These are phyloP conservation scores for Circaetus cinerascens DNA, from an alignment of 2,113 vertebrate genomes.

Conservation along the genomic window DNA sequence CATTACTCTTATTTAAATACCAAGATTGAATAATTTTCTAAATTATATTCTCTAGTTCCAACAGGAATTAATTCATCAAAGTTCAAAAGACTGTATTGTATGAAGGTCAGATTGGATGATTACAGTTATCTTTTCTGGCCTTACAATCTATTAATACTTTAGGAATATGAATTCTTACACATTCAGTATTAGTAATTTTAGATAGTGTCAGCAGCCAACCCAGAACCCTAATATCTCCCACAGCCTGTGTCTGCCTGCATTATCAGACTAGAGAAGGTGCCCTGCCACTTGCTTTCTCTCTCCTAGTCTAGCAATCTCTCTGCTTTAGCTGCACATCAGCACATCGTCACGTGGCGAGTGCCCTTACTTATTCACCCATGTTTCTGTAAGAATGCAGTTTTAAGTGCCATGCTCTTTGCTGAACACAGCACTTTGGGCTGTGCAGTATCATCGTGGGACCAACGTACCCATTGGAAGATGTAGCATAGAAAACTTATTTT, in stretches of 20 bases:
- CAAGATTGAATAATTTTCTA: neutral
- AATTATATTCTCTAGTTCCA: neutral
- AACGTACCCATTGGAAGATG: neutral
- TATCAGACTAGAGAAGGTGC: neutral
- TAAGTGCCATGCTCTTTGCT: rapidly evolving
- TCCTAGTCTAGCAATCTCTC: neutral
- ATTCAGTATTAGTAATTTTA: neutral
- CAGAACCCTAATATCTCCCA: neutral
- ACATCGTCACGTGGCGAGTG: rapidly evolving
- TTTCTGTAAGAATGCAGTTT: neutral
- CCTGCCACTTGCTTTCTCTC: neutral
- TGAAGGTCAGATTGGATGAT: neutral
- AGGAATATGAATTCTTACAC: neutral
- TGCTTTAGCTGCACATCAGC: neutral
- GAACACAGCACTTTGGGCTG: neutral
- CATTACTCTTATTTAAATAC: neutral
- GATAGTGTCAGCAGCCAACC: neutral
- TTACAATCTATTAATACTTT: neutral
- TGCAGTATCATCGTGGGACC: neutral
- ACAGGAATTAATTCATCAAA: neutral
- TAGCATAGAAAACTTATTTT: neutral
- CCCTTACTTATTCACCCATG: neutral
- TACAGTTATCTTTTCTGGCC: neutral
- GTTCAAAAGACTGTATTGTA: neutral
- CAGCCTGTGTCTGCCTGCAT: neutral